Evolutionary conservation across 2,888 invertebrate species (phyloP).

Genomic region (Drosophila ezoana): DNA sequence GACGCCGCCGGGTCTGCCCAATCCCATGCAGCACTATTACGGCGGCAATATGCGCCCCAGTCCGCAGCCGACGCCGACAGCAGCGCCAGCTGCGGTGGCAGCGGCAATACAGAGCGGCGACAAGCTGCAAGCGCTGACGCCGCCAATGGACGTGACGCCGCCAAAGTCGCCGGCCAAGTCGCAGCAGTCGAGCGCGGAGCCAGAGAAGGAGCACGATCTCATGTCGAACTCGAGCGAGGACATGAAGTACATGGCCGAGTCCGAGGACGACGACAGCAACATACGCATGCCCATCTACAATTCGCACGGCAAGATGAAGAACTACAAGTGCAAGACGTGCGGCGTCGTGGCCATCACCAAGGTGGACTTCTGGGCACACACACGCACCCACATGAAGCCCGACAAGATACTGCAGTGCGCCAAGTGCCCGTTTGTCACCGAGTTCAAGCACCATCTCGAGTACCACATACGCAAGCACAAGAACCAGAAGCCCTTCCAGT

Average conservation of each 20-base stretch:
- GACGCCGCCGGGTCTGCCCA: slow-evolving; percentile 87
- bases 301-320: slow-evolving; percentile 92
- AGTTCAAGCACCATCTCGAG: slow-evolving; percentile 99
- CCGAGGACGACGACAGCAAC: slow-evolving; percentile 82
- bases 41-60: slow-evolving; percentile 66
- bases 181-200: slow-evolving; percentile 54
- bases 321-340: slow-evolving; percentile 97
- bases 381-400: slow-evolving; percentile 94
- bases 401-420: slow-evolving; percentile 96
- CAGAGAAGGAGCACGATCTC: slow-evolving; percentile 82
- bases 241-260: slow-evolving; percentile 80
- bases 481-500: slow-evolving; percentile 98
- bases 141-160: slow-evolving; percentile 85
- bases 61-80: slow-evolving; percentile 65
- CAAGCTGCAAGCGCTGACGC: slow-evolving; percentile 81
- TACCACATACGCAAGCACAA: slow-evolving; percentile 98
- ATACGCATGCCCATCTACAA: slow-evolving; percentile 86
- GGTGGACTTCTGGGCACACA: slow-evolving; percentile 97
- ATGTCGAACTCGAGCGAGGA: slow-evolving; percentile 84
- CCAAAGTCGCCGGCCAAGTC: slow-evolving; percentile 84
- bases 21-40: slow-evolving; percentile 80
- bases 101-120: slow-evolving; percentile 52
- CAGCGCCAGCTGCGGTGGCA: slow-evolving; percentile 20
- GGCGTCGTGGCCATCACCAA: slow-evolving; percentile 93
- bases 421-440: slow-evolving; percentile 98